Evolutionary conservation across 64 coral and sea anemone species (phyloP).

Genomic region (Astreopora myriophthalma): DNA sequence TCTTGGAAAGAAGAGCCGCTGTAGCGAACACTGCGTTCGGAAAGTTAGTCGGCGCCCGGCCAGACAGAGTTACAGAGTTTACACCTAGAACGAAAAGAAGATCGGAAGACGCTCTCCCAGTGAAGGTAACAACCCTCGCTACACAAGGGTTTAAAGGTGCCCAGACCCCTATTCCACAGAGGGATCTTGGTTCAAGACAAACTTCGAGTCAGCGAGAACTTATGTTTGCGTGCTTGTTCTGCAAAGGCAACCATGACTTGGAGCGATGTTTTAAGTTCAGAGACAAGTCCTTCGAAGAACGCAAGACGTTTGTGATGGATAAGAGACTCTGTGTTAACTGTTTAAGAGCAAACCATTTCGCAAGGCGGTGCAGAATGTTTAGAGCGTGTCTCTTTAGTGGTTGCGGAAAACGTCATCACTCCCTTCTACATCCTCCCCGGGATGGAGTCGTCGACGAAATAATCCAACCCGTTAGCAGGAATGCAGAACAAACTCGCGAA

Average conservation of each 20-base stretch:
- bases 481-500: no score
- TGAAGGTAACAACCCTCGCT: background rate
- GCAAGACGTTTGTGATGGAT: slow-evolving; percentile 13
- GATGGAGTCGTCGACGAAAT: no score
- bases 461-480: no score
- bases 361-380: background rate
- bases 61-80: background rate
- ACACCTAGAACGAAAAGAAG: background rate
- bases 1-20: slow-evolving; percentile 47
- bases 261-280: slow-evolving; percentile 46
- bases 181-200: background rate
- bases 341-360: background rate
- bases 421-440: background rate
- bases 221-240: background rate
- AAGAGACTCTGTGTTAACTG: slow-evolving; percentile 58
- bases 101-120: background rate
- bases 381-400: slow-evolving; percentile 37
- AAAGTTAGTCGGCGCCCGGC: slow-evolving; percentile 31
- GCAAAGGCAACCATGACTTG: background rate
- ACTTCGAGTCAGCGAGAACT: background rate
- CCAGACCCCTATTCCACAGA: background rate
- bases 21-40: slow-evolving; percentile 64
- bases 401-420: background rate
- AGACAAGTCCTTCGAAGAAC: background rate
- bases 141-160: background rate